Evolutionary conservation across 1,140 invertebrate species (phyloP), one percentile per base, ranked within the genome.

Genomic region (Chelonus insularis): DNA sequence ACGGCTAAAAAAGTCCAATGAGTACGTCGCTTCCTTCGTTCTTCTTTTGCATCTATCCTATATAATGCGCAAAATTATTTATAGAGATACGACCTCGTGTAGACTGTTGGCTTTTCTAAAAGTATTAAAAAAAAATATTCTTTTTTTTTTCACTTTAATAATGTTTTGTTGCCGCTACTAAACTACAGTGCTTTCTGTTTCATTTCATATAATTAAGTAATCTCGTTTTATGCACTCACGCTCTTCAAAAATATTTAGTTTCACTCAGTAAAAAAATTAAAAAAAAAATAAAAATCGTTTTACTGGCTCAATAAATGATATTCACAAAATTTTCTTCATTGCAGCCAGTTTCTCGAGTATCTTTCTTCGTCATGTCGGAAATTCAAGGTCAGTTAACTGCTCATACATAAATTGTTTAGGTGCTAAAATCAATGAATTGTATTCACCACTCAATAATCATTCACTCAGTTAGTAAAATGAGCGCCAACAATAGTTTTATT

Each of bases 281-380:
- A n/a, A n/a, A n/a, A n/a, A n/a, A n/a, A n/a, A n/a, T n/a, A n/a
- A n/a, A 34, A 48, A 34, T 29, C 29, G 45, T 6, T 50, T 45
- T 50, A 32, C 25, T 41, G n/a, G 51, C 47, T 63, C n/a, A n/a
- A n/a, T 51, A 3, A 18, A 18, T 21, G 12, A 47, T 14, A 1
- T 45, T 21, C n/a, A 8, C 43, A 21, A n/a, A 45, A 4, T 57
- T 50, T 54, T 57, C 60, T 21, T 59, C 41, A 54, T 75, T 79
- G 8, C 67, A 80, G 77, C 69, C 68, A 21, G 54, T 51, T 59
- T 37, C 43, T 62, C 52, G 57, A 62, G 64, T 47, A 43, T 54
- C 41, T 64, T 62, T 56, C 66, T 59, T 64, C 68, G 65, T 69
- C 69, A 80, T 80, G 78, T 79, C 78, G 67, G 72, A 71, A 65